A percentile compares a stretch with the other conserved stretches of the same genome.
Evolutionary conservation across 1,140 invertebrate genomes (phyloP).

Genomic region (Bombus cullumanus): DNA sequence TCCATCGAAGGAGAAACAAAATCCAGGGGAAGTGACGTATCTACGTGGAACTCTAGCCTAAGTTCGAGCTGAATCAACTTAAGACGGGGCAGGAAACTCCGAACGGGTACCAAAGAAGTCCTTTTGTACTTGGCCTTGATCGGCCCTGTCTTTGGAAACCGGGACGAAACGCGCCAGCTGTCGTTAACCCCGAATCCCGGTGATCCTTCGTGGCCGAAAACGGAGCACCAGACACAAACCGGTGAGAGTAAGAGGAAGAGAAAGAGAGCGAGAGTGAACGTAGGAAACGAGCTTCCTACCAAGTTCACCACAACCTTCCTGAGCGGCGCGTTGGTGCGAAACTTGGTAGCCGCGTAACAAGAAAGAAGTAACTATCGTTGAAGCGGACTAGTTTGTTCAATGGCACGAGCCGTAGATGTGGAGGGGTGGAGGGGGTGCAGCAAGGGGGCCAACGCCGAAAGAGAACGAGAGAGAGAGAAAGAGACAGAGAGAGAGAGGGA

Average conservation of each 20-base stretch:
- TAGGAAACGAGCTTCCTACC: slow-evolving; percentile 66
- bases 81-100: slow-evolving; percentile 28
- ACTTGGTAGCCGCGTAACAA: slow-evolving; percentile 79
- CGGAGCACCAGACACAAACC: slow-evolving; percentile 13
- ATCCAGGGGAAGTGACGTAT: not conserved
- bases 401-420: slow-evolving; percentile 70
- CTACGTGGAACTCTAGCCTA: slow-evolving; percentile 3
- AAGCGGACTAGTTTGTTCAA: slow-evolving; percentile 82
- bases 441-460: not conserved
- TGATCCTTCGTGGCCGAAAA: slow-evolving; percentile 68
- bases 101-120: slow-evolving; percentile 44
- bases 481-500: slow-evolving; percentile 14
- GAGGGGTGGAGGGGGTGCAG: not conserved
- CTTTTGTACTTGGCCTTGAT: slow-evolving; percentile 59
- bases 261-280: slow-evolving; percentile 34
- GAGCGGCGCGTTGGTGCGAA: slow-evolving; percentile 76
- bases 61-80: slow-evolving; percentile 24
- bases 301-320: slow-evolving; percentile 80
- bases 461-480: slow-evolving; percentile 7
- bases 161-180: slow-evolving; percentile 61
- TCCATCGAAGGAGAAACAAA: not conserved
- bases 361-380: slow-evolving; percentile 82
- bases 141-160: slow-evolving; percentile 55
- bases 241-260: slow-evolving; percentile 14
- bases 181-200: slow-evolving; percentile 65